Conservation (phyloP, 2,113 vertebrate species). For the Oostethus manadensis region DNA sequence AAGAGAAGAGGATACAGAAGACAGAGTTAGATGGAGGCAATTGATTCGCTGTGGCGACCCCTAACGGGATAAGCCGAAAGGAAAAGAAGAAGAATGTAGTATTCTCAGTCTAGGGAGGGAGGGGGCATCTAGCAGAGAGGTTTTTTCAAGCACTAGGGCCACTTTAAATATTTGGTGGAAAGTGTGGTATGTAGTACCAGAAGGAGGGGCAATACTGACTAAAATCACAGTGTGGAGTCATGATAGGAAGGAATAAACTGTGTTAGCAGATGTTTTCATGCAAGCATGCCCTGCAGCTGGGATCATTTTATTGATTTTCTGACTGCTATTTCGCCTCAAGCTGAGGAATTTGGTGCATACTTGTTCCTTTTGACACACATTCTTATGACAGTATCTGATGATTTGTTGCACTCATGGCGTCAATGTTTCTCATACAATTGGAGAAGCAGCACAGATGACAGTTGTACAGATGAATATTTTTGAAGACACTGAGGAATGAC, state of each 20-base stretch:
- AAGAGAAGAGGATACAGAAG: too few relatives aligned
- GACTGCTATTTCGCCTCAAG: background rate
- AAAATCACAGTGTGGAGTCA: slow-evolving; percentile 5
- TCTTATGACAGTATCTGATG: background rate
- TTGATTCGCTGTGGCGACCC: too few relatives aligned
- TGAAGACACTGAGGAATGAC: slow-evolving; percentile 6
- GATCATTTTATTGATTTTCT: background rate
- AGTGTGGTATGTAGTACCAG: slow-evolving; percentile 17
- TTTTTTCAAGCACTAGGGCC: too few relatives aligned
- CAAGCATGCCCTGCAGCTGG: background rate
- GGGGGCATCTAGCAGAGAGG: too few relatives aligned
- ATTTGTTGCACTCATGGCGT: background rate
- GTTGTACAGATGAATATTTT: background rate
- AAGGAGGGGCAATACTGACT: slow-evolving; percentile 5
- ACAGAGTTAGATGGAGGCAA: too few relatives aligned
- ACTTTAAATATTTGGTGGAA: too few relatives aligned
- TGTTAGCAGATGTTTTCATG: slow-evolving; percentile 2
- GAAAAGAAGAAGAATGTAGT: too few relatives aligned
- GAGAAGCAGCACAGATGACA: background rate
- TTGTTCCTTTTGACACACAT: background rate
- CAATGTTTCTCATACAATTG: background rate
- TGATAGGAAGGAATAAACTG: background rate
- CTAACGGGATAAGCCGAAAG: too few relatives aligned
- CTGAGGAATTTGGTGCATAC: slow-evolving; percentile 4
- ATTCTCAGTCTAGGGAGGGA: too few relatives aligned